Evolutionary conservation across 2,888 invertebrate genomes (phyloP), one percentile per base, ranked within the genome.

Genomic region (Pocota personata): DNA sequence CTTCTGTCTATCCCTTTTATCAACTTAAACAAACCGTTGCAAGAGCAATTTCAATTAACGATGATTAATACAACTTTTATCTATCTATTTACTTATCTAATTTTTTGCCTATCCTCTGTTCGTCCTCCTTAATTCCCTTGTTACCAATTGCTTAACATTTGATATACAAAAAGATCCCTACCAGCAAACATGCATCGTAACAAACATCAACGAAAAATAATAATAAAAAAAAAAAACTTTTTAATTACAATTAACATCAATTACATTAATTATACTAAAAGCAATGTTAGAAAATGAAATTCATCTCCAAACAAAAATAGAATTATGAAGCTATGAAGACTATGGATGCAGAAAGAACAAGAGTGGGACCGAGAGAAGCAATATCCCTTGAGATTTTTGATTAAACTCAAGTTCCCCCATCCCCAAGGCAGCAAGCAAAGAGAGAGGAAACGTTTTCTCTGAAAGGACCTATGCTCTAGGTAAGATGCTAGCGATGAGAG

Each of bases 241-340:
- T 86, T 86, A 86, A 86, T 86, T 86, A 86, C 71, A 76, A 86
- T 86, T 82, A 82, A 77, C 86, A 82, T 86, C 86, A 86, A 86
- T 86, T 82, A 86, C 66, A 62, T 76, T 86, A 86, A 86, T 86
- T 86, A 82, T 55, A 82, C 82, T 82, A 82, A 82, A 72, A 86
- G 76, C 76, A 72, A 82, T 76, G 77, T 82, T 72, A 62, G 71
- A 72, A 75, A 82, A 86, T 86, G 82, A 77, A 86, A 86, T 86
- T 86, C 82, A 72, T 82, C 72, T 86, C 55, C 43, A 77, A 86
- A 77, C 48, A 72, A 72, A 76, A 76, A 72, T 66, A 75, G 58
- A 86, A 86, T 86, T 80, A 76, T 79, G 62, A 69, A 58, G 72
- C 64, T 57, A 57, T 50, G 64, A 67, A 37, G 24, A 40, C 50